These are phyloP conservation scores for Mycteria americana DNA, from an alignment of 2,797 vertebrate species.

Conservation along the genomic window DNA sequence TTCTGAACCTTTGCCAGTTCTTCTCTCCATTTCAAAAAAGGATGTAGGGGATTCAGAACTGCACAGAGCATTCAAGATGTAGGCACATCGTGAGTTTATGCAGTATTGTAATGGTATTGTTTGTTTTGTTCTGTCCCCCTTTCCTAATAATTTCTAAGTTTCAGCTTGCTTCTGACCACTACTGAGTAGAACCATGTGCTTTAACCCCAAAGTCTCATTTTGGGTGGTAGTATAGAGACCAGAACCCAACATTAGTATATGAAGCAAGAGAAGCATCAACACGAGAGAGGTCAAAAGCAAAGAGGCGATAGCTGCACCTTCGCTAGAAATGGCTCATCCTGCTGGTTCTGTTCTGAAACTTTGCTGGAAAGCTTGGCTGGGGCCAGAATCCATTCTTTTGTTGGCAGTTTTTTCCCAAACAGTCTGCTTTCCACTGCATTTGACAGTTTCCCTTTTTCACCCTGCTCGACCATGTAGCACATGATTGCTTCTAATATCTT, in stretches of 20 bases:
- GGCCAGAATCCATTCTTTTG: not conserved
- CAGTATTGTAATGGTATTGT: not conserved
- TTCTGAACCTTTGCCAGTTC: constrained; percentile 9
- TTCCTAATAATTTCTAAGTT: not conserved
- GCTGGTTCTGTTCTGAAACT: not conserved
- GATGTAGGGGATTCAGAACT: not conserved
- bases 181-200: not conserved
- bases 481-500: not conserved
- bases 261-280: not conserved
- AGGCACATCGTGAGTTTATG: not conserved
- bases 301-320: not conserved
- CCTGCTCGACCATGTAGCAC: not conserved
- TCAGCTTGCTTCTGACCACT: not conserved
- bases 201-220: not conserved
- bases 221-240: not conserved
- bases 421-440: not conserved
- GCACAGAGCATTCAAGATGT: not conserved
- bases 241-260: not conserved
- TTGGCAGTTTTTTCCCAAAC: not conserved
- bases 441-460: not conserved
- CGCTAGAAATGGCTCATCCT: not conserved
- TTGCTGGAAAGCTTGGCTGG: not conserved
- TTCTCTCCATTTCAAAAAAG: not conserved
- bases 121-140: not conserved
- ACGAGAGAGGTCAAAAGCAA: not conserved